These are phyloP conservation scores for Mycetomoellerius zeteki DNA, from an alignment of 1,140 invertebrate genomes.

Conservation along the genomic window DNA sequence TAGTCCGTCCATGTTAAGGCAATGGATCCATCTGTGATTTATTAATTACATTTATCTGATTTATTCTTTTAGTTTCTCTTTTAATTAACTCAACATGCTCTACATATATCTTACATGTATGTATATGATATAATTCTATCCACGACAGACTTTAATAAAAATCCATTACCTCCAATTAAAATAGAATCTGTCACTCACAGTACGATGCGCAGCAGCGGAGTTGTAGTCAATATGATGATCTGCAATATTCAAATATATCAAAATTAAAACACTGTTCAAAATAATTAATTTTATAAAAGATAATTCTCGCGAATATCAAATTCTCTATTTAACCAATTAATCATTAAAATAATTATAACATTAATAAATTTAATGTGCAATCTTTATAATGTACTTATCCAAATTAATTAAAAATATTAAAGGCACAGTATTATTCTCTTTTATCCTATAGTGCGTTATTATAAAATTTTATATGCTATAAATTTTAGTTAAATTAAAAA, in stretches of 20 bases:
- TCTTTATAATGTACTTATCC: neutral
- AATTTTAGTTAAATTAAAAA: neutral
- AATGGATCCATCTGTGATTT: neutral
- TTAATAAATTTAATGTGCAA: neutral
- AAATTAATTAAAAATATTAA: neutral
- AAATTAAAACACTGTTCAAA: neutral
- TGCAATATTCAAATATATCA: neutral
- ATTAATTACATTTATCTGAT: neutral
- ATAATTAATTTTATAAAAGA: neutral
- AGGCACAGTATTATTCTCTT: neutral
- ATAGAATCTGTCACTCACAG: neutral
- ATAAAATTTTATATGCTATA: neutral
- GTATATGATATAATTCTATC: neutral
- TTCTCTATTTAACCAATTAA: neutral
- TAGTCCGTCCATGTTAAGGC: neutral
- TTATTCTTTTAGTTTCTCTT: neutral
- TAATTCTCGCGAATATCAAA: neutral
- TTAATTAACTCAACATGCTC: neutral
- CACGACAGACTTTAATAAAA: neutral
- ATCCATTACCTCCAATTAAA: neutral
- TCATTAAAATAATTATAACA: neutral
- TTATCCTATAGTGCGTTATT: neutral
- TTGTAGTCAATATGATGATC: neutral
- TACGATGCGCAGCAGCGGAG: neutral
- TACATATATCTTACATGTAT: neutral